phyloP scores from a whole-genome alignment of 2,113 vertebrate genomes.

The Rhea pennata region DNA sequence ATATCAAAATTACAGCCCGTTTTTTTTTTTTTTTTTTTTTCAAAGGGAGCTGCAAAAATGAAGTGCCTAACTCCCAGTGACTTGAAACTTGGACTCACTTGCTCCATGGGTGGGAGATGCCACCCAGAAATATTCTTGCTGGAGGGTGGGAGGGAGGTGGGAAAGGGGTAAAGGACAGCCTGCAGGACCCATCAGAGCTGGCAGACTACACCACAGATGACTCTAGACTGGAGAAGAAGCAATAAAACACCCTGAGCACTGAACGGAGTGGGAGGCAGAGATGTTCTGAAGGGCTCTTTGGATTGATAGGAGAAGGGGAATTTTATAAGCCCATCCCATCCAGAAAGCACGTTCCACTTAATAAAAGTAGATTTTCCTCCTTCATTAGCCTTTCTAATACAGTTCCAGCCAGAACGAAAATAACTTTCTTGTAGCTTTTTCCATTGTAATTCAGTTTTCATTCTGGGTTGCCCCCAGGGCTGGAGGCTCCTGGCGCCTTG shows the following conservation, averaged over 20 bases:
- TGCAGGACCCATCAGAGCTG: rapidly evolving
- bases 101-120: background rate
- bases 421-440: background rate
- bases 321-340: background rate
- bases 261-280: background rate
- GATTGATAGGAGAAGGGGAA: background rate
- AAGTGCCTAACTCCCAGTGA: background rate
- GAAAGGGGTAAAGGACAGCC: background rate
- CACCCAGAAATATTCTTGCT: background rate
- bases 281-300: rapidly evolving
- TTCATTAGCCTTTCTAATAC: background rate
- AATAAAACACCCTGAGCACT: background rate
- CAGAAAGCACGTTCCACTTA: background rate
- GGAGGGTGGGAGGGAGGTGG: too few species aligned
- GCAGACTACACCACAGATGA: background rate
- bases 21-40: too few species aligned
- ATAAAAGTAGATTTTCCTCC: background rate
- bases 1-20: background rate
- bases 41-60: background rate
- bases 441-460: background rate
- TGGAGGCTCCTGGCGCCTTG: rapidly evolving
- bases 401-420: background rate
- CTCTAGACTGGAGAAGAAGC: background rate
- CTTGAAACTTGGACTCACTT: background rate
- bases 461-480: background rate